Evolutionary conservation across 2,113 vertebrate species (phyloP), one percentile per base, ranked within the genome.

Genomic region (Alouatta palliata): DNA sequence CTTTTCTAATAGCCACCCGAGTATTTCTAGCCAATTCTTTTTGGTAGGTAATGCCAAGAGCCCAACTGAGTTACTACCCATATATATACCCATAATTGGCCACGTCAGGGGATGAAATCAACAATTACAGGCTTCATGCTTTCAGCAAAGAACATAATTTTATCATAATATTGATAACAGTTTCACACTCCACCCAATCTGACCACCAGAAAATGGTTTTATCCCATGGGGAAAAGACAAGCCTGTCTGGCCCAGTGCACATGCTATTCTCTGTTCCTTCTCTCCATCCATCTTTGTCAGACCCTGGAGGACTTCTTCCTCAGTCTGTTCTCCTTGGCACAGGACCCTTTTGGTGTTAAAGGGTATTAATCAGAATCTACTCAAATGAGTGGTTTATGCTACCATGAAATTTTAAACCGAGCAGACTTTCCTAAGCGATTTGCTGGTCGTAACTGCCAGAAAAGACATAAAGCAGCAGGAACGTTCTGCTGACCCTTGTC

Each of bases 101-200:
- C 66, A 92, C 66, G 94, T 90, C 87, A 87, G 84, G 90, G 83
- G 92, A 87, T 96, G 71, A 96, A 97, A 96, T 96, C 94, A 95
- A 56, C 45, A 90, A 92, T 94, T 92, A 92, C 43, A 92, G 90
- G 49, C 87, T 96, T 96, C 76, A 90, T 77, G 76, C 84, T 95
- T 96, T 75, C 9, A 94, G 47, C 56, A 79, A 91, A 92, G 75
- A 92, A 92, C 90, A 68, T 95, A 90, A 86, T 96, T 97, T 97
- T 94, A 77, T 96, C 79, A 87, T 87, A 76, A 76, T 91, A 93
- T 75, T 94, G 96, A 77, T 97, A 96, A 96, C 32, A 70, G 30
- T 93, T 92, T 76, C 40, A 91, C 25, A 91, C 30, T 68, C 83
- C 30, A 52, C 86, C 68, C 10, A 3, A 20, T 70, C 35, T 8